Base-by-base conservation (phyloP, 2,888 invertebrate species). In the Petrolisthes cinctipes region DNA sequence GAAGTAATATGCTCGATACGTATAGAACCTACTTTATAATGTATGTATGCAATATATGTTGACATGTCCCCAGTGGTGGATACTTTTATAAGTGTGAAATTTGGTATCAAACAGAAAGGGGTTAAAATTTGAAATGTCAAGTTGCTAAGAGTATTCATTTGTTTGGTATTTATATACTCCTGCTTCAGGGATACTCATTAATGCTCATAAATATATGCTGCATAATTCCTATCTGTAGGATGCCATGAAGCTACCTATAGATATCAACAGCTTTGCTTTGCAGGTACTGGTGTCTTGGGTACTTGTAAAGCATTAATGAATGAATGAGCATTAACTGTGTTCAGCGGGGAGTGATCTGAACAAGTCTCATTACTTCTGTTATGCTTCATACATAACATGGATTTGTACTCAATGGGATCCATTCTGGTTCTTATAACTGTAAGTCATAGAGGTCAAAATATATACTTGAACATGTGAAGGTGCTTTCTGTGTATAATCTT, bases 381-480 rank as follows among this genome's bases (percentile, higher is more conserved):
- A 73, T 83, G 83, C 83, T 87, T 87, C 83, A 78, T 83, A 80
- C 80, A 85, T 81, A 68, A 86, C 66, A 76, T 53, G 82, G 86
- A 79, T 79, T 80, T 87, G 83, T 87, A 83, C 83, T 87, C 86
- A 73, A 71, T 87, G 86, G 86, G 86, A 83, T 83, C 86, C 86
- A 87, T 83, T 87, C 86, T 87, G 86, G 86, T 87, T 87, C 86
- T 87, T 87, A 87, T 87, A 78, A 87, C 73, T 87, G 86, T 87
- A 87, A 87, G 83, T 87, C 86, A 87, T 87, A 87, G 83, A 87
- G 86, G 80, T 87, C 86, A 87, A 87, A 87, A 87, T 87, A 87
- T 87, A 87, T 87, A 87, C 83, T 83, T 87, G 86, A 87, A 87
- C 83, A 83, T 79, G 86, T 66, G 14, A 56, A 37, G 80, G 80